phyloP scores from a whole-genome alignment of 1,140 invertebrate species.

The Apis laboriosa region DNA sequence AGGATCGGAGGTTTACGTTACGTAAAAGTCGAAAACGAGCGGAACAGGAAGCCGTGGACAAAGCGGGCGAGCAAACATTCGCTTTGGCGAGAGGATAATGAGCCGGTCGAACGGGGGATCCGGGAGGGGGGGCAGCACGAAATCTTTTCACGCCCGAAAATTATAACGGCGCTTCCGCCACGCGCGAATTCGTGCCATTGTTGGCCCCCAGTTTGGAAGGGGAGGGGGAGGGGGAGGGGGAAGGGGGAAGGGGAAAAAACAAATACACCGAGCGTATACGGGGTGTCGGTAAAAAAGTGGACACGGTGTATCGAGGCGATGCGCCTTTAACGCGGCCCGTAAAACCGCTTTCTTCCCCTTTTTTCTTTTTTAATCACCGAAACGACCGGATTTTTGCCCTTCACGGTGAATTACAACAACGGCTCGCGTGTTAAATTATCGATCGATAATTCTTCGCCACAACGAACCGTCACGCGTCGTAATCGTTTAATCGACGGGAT shows the following conservation, averaged over 20 bases:
- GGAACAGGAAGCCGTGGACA: slow-evolving; percentile 24
- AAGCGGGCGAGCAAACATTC: background rate
- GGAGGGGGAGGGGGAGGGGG: background rate
- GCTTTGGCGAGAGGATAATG: slow-evolving; percentile 24
- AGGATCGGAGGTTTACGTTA: background rate
- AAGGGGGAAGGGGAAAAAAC: background rate
- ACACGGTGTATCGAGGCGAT: slow-evolving; percentile 6
- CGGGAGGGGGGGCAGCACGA: background rate
- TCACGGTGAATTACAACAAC: background rate
- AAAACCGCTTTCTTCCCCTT: background rate
- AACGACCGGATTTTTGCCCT: background rate
- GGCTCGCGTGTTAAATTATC: background rate
- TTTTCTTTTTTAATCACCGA: background rate
- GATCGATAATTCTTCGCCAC: background rate
- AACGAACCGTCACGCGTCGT: background rate
- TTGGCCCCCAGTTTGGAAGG: background rate
- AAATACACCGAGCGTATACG: background rate
- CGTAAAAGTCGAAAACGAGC: background rate
- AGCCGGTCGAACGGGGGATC: slow-evolving; percentile 10
- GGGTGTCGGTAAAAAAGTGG: slow-evolving; percentile 1
- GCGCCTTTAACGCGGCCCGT: background rate
- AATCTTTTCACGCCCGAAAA: slow-evolving; percentile 37
- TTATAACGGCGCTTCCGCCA: slow-evolving; percentile 34
- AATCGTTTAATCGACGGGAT: background rate
- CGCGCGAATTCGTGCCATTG: slow-evolving; percentile 13